Base-by-base conservation (phyloP, 2,888 invertebrate genomes). In the Drosophila setosimentum region DNA sequence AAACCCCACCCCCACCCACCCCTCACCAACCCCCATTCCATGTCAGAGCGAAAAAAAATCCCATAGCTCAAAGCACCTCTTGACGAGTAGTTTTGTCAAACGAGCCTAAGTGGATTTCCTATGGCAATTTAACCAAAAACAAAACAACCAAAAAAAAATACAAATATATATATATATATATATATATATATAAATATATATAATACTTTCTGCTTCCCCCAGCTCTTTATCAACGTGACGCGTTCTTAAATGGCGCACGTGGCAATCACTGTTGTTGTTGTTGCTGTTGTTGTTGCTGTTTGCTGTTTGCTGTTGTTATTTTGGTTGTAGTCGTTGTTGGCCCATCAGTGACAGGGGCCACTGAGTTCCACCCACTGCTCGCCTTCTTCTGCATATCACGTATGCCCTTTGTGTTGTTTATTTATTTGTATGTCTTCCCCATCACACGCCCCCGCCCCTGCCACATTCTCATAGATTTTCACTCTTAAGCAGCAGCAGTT, bases 21-120 rank as follows among this genome's bases (percentile, higher is more conserved):
- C n/a, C 3, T n/a, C 29, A 10, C 16, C 16, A 29, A 3, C 29
- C 29, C 35, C 24, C 27, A 18, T 13, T 29, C 18, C 40, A 21
- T n/a, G 27, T 27, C 32, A 57, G 18, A 24, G 42, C 57, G 42
- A 21, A n/a, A n/a, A n/a, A 45, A 21, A 45, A 16, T 8, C 45
- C 21, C 45, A 45, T 45, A 24, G 45, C 57, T 45, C 32, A 45
- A 50, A 54, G 66, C 65, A 73, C 53, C 73, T 61, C 51, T 78
- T 54, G 65, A 74, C 67, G 72, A 73, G 75, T 89, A 89, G 87
- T 86, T 89, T 88, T 86, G 79, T 87, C 86, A 86, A 83, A 87
- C 78, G 76, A 77, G 82, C 87, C 81, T 88, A 87, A 87, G 90
- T 86, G 86, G 87, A 81, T 83, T 86, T 68, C 57, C 76, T 71